Evolutionary conservation across 30 jellyfish, hydroid and myxozoan genomes (phyloP), one percentile per base, ranked within the genome.

Genomic region (Hydractinia symbiolongicarpus): DNA sequence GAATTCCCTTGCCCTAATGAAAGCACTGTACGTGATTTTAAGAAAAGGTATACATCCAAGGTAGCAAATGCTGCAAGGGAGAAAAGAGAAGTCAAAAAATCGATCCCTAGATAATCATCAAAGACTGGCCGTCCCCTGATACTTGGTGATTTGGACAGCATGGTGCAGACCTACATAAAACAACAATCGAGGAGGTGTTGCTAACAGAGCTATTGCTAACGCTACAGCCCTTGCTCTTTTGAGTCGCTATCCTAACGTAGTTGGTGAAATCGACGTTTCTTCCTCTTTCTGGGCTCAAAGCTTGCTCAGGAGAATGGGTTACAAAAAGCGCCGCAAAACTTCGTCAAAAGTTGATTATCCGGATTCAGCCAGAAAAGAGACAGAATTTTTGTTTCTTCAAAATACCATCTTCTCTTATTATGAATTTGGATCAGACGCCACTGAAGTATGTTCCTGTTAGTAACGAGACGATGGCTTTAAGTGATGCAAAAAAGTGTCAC

Each of bases 251-350:
- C 19, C 69, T 58, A 58, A 58, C 19, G 69, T 3, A 16, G 69
- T 58, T 58, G 69, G 69, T 58, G 69, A 58, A 58, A 58, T 58
- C 69, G 69, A 58, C 19, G 69, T 58, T 58, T 58, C 69, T 58
- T 58, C 69, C 69, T 58, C 3, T 58, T 58, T 3, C 69, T 58
- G 69, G 69, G 69, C 69, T 11, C 69, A 58, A 58, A 58, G 69
- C 69, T 16, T 58, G 69, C 3, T 58, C 69, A 58, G 69, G 69
- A 58, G 69, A 58, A 58, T 58, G 69, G 69, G 69, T 58, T 58
- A 58, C 69, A 58, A 58, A 58, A 58, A 58, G 69, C 69, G 69
- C 69, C 69, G 69, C 69, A 58, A 58, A 58, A 58, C 69, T 58
- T 58, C 69, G 69, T 58, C 69, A 3, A 58, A 58, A 58, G 69